phyloP scores from a whole-genome alignment of 2,888 invertebrate species.

The Priocnemis perturbator region DNA sequence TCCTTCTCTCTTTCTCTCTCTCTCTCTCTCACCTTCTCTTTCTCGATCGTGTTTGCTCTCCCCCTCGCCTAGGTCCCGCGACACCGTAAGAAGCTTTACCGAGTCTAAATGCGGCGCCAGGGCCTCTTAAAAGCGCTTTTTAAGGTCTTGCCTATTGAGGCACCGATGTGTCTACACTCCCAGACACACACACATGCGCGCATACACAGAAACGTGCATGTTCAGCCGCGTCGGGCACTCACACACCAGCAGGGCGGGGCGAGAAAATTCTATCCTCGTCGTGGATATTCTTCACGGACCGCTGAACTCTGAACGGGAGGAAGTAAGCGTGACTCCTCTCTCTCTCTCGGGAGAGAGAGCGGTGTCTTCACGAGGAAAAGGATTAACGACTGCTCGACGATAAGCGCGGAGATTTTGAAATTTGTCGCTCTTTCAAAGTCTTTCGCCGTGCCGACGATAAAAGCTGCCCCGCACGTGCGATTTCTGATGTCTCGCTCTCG shows the following conservation, averaged over 20 bases:
- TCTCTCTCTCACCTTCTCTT: neutral
- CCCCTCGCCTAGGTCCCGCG: slow-evolving; percentile 1
- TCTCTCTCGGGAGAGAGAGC: no score
- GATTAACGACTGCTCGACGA: no score
- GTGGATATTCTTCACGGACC: no score
- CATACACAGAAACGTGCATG: neutral
- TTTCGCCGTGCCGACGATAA: no score
- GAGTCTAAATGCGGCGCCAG: slow-evolving; percentile 16
- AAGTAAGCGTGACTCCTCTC: no score
- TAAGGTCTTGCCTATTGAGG: slow-evolving; percentile 15
- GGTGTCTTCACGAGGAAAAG: no score
- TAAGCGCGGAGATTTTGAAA: no score
- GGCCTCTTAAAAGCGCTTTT: slow-evolving; percentile 24
- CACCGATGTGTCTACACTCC: neutral
- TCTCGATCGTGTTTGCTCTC: neutral
- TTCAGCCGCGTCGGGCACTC: neutral
- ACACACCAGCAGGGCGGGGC: neutral
- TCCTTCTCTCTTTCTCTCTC: no score
- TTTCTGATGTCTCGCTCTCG: no score
- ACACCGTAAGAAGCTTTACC: slow-evolving; percentile 13
- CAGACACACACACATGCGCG: neutral
- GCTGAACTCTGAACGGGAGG: no score
- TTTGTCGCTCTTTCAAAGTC: no score
- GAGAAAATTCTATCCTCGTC: slow-evolving; percentile 17
- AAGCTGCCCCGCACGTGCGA: no score